phyloP scores from a whole-genome alignment of 2,888 invertebrate species.

The Lathronympha strigana region DNA sequence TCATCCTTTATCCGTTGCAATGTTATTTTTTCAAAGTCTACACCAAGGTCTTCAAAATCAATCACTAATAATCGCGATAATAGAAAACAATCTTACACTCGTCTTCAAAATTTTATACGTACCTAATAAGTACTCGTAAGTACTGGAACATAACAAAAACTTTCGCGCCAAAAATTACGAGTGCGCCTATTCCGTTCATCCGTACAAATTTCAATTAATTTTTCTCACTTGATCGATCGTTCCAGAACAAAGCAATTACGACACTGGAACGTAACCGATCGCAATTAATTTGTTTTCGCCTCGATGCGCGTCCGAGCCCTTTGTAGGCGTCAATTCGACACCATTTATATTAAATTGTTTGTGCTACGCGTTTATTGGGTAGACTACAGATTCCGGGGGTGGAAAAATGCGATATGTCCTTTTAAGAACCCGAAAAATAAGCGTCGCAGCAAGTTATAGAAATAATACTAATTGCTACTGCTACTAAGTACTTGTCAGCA shows the following conservation, averaged over 20 bases:
- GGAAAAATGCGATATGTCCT: constrained; percentile 49
- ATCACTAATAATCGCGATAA: no score
- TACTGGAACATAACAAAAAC: not conserved
- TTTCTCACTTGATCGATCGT: constrained; percentile 79
- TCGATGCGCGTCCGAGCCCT: constrained; percentile 69
- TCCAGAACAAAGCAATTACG: constrained; percentile 80
- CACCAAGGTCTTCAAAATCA: no score
- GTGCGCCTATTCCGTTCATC: constrained; percentile 16
- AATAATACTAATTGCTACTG: no score
- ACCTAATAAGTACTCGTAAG: no score
- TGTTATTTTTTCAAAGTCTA: no score
- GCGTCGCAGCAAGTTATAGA: no score
- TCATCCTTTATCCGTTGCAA: no score
- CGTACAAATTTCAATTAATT: constrained; percentile 74
- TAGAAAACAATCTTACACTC: no score
- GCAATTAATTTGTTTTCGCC: constrained; percentile 82
- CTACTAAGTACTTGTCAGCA: no score
- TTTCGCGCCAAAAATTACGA: not conserved
- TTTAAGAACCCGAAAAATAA: constrained; percentile 14
- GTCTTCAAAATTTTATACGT: no score
- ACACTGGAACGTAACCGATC: constrained; percentile 76
- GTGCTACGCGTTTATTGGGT: constrained; percentile 49
- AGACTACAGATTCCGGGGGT: constrained; percentile 46
- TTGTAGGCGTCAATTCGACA: constrained; percentile 69
- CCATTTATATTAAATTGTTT: constrained; percentile 72